Evolutionary conservation across 2,113 vertebrate genomes (phyloP).

Genomic region (Gadus macrocephalus): DNA sequence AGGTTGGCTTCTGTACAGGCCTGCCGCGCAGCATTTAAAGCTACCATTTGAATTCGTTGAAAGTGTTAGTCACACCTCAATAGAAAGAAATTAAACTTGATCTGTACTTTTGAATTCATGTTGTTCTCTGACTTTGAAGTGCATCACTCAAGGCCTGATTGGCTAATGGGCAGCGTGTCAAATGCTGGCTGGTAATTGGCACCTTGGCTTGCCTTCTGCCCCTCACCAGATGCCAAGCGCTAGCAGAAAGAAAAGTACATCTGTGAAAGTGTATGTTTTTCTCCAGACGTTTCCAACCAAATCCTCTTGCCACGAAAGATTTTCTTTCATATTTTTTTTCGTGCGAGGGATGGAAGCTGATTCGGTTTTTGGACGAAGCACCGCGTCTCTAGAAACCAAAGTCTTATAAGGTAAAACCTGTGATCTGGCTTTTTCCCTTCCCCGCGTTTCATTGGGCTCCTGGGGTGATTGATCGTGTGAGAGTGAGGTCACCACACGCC

Average conservation of each 20-base stretch:
- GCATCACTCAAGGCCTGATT: constrained; percentile 51
- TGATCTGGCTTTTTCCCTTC: constrained; percentile 26
- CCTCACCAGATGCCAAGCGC: constrained; percentile 49
- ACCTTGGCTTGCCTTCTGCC: constrained; percentile 52
- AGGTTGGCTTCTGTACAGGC: constrained; percentile 40
- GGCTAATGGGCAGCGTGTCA: constrained; percentile 45
- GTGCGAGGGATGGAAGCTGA: constrained; percentile 40
- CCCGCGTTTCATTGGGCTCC: constrained; percentile 37
- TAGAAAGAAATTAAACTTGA: constrained; percentile 49
- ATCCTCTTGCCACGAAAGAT: constrained; percentile 1
- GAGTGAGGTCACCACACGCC: constrained; percentile 56
- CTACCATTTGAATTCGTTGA: constrained; percentile 36
- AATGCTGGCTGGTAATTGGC: constrained; percentile 47
- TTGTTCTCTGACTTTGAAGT: constrained; percentile 54
- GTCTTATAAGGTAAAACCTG: constrained; percentile 54
- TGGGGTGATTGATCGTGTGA: constrained; percentile 55
- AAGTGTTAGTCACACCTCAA: constrained; percentile 59
- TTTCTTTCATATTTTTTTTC: constrained; percentile 11
- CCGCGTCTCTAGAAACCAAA: constrained; percentile 24
- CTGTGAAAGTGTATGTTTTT: constrained; percentile 19
- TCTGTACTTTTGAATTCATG: constrained; percentile 37
- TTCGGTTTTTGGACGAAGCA: constrained; percentile 34
- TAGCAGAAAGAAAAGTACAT: constrained; percentile 45
- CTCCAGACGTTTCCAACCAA: not conserved
- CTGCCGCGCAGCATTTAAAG: constrained; percentile 45